phyloP scores from a whole-genome alignment of 2,888 invertebrate species.

The Heliconius hortense region DNA sequence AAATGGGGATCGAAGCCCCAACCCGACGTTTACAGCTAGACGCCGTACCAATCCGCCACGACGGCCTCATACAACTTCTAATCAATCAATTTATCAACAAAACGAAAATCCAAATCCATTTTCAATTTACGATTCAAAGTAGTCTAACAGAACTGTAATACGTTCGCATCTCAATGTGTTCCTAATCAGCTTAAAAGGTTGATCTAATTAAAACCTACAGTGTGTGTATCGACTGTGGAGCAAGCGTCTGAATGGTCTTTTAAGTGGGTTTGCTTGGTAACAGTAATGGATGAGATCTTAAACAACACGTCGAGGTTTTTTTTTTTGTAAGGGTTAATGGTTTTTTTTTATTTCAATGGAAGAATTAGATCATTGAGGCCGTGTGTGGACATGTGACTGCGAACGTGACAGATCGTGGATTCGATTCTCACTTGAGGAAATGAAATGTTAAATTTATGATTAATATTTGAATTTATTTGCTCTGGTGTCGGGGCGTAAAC shows the following conservation, averaged over 20 bases:
- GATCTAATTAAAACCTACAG: constrained; percentile 34
- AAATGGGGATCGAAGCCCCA: not conserved
- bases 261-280: constrained; percentile 24
- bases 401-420: not conserved
- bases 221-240: constrained; percentile 29
- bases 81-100: constrained; percentile 1
- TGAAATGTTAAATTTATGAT: no score
- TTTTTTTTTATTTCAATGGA: not conserved
- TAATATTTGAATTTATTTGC: no score
- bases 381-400: not conserved
- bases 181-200: constrained; percentile 40
- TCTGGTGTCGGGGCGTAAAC: no score
- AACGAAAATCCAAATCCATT: constrained; percentile 12
- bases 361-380: not conserved
- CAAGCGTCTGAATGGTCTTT: constrained; percentile 31
- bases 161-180: constrained; percentile 34
- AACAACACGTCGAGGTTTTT: not conserved
- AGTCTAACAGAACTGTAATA: constrained; percentile 22
- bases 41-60: not conserved
- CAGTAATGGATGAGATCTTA: constrained; percentile 28
- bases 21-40: not conserved
- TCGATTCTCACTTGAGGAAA: not conserved
- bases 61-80: not conserved
- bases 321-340: constrained; percentile 3
- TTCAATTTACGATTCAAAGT: constrained; percentile 30